Percentiles rank a stretch among this genome's conserved stretches.
phyloP scores from a whole-genome alignment of 2,113 vertebrate genomes.

The Morone chrysops region DNA sequence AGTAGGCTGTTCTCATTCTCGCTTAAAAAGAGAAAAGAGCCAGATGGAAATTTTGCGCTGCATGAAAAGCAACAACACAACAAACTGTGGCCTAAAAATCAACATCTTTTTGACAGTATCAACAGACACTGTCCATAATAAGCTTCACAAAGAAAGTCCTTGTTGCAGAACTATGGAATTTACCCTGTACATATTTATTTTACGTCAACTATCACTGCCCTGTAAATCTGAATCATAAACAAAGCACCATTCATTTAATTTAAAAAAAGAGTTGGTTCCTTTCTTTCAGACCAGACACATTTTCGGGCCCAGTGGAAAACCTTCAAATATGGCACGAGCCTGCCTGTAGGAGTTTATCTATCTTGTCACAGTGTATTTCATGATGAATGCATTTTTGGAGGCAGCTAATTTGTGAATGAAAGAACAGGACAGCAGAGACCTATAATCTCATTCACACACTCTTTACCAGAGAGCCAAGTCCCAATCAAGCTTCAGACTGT shows the following conservation, averaged over 20 bases:
- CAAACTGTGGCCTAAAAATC: not conserved
- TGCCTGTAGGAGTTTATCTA: conserved; percentile 10
- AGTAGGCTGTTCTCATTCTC: not conserved
- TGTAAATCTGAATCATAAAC: not conserved
- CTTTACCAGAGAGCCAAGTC: conserved; percentile 46
- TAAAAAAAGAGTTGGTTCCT: not conserved
- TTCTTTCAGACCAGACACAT: not conserved
- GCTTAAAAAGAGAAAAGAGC: not conserved
- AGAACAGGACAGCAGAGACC: conserved; percentile 48
- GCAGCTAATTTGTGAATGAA: conserved; percentile 67
- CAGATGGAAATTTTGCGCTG: not conserved
- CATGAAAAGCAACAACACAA: not conserved
- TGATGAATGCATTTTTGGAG: conserved; percentile 41
- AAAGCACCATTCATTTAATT: not conserved
- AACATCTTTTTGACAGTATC: not conserved
- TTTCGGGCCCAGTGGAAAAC: not conserved
- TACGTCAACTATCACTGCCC: not conserved
- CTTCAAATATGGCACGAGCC: not conserved
- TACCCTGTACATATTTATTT: not conserved
- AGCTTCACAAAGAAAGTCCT: not conserved
- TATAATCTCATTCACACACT: conserved; percentile 63
- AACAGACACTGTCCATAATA: not conserved
- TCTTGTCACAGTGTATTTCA: conserved; percentile 22
- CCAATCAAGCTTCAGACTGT: conserved; percentile 40
- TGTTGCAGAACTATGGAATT: not conserved